Percentiles rank a stretch among this genome's conserved stretches.
Conservation (phyloP, 2,888 invertebrate genomes). For the Mesopsocus fuscifrons region DNA sequence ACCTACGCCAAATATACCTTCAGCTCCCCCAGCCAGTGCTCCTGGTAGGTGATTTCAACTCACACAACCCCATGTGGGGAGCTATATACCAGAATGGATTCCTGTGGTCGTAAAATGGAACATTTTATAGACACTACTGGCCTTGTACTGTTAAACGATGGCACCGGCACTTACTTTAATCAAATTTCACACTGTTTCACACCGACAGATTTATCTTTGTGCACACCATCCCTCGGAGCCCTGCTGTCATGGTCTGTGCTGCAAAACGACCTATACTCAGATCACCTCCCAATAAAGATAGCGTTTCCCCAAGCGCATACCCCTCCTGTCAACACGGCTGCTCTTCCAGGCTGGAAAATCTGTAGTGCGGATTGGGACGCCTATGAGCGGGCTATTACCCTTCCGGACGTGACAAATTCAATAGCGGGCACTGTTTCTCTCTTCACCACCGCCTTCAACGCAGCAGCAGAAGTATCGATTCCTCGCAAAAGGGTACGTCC, state of each 20-base stretch:
- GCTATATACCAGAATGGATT: not conserved
- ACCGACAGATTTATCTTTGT: not conserved
- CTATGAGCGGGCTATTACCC: not conserved
- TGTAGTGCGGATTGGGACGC: not conserved
- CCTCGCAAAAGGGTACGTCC: not conserved
- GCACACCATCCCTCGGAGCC: not conserved
- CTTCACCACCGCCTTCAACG: not conserved
- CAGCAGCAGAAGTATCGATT: not conserved
- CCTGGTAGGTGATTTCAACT: not conserved
- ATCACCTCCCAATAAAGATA: not conserved
- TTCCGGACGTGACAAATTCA: not conserved
- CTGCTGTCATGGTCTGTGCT: not conserved
- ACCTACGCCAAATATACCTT: not conserved
- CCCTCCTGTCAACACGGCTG: not conserved
- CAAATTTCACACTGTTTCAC: not conserved
- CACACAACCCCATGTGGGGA: not conserved
- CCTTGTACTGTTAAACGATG: not conserved
- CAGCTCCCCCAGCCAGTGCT: constrained; percentile 1
- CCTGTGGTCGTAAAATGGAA: not conserved
- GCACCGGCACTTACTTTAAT: not conserved
- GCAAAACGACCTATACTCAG: not conserved
- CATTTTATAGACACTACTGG: not conserved
- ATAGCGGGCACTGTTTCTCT: not conserved
- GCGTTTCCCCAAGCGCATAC: not conserved
- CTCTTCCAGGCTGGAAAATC: not conserved